phyloP scores from a whole-genome alignment of 1,140 invertebrate genomes.

The Dinoponera quadriceps region DNA sequence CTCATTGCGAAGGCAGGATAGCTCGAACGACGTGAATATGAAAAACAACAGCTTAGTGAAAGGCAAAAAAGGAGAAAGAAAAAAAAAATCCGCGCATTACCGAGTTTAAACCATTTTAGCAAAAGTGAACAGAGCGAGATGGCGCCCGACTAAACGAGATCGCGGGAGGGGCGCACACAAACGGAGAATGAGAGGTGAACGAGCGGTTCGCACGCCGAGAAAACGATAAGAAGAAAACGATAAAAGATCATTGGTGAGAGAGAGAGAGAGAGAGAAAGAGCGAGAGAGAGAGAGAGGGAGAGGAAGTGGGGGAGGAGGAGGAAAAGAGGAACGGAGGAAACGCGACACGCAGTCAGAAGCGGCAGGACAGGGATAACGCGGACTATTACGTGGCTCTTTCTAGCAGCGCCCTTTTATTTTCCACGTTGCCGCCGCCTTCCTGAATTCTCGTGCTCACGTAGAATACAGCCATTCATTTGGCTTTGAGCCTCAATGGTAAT shows the following conservation, averaged over 20 bases:
- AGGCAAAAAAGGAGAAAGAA: not conserved
- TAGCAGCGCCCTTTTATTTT: constrained; percentile 75
- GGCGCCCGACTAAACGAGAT: not conserved
- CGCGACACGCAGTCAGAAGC: constrained; percentile 48
- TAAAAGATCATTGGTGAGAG: constrained; percentile 48
- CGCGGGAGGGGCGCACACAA: not conserved
- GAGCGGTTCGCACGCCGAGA: constrained; percentile 14
- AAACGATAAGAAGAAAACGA: constrained; percentile 27
- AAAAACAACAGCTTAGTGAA: not conserved
- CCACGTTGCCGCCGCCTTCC: constrained; percentile 45
- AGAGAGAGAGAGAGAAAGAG: not conserved
- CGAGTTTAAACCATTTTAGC: not conserved
- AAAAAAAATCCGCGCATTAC: not conserved
- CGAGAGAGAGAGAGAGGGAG: too few relatives aligned
- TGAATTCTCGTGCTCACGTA: constrained; percentile 62
- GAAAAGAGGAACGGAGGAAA: constrained; percentile 16
- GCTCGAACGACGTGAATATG: constrained; percentile 5
- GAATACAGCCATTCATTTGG: constrained; percentile 78
- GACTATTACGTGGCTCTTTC: constrained; percentile 75
- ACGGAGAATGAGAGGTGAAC: constrained; percentile 28
- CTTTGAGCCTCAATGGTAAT: constrained; percentile 80
- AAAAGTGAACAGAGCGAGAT: not conserved
- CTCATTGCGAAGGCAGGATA: not conserved
- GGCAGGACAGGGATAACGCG: constrained; percentile 67
- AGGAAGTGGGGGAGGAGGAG: constrained; percentile 13